Percentiles rank a stretch among this genome's conserved stretches.
Evolutionary conservation across 1,140 invertebrate genomes (phyloP).

Genomic region (Ceratosolen solmsi): DNA sequence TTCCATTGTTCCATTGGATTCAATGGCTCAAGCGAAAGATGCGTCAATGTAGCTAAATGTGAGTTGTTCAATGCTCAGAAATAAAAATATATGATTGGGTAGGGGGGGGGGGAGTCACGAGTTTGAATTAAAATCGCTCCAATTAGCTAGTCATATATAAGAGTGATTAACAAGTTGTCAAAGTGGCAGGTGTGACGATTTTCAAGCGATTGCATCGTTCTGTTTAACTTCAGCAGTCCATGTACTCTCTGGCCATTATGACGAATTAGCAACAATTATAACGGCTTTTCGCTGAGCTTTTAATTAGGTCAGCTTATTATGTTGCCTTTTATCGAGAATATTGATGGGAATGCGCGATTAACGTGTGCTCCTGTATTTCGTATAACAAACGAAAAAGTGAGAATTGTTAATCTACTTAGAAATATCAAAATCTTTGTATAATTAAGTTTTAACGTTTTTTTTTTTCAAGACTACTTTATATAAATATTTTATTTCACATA

Average conservation of each 20-base stretch:
- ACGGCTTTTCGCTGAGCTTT: not conserved
- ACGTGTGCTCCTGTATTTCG: not conserved
- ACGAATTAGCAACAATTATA: constrained; percentile 16
- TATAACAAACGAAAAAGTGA: not conserved
- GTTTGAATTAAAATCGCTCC: not conserved
- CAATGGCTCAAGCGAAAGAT: not conserved
- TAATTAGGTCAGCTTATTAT: constrained; percentile 31
- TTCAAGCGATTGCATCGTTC: not conserved
- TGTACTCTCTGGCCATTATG: not conserved
- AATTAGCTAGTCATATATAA: not conserved
- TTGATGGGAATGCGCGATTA: not conserved
- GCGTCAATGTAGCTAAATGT: not conserved
- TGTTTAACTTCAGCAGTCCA: not conserved
- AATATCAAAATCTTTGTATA: not conserved
- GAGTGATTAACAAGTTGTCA: constrained; percentile 6
- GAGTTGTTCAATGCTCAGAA: too few species aligned
- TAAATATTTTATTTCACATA: too few species aligned
- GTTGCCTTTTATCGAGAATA: not conserved
- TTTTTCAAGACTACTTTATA: not conserved
- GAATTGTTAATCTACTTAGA: not conserved
- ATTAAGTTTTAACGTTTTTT: constrained; percentile 8
- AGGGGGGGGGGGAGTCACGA: not conserved
- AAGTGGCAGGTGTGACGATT: not conserved
- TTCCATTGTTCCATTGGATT: not conserved
- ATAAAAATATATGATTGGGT: too few species aligned